These are phyloP conservation scores for Eupsilia transversa DNA, from an alignment of 2,888 invertebrate genomes.

Conservation along the genomic window DNA sequence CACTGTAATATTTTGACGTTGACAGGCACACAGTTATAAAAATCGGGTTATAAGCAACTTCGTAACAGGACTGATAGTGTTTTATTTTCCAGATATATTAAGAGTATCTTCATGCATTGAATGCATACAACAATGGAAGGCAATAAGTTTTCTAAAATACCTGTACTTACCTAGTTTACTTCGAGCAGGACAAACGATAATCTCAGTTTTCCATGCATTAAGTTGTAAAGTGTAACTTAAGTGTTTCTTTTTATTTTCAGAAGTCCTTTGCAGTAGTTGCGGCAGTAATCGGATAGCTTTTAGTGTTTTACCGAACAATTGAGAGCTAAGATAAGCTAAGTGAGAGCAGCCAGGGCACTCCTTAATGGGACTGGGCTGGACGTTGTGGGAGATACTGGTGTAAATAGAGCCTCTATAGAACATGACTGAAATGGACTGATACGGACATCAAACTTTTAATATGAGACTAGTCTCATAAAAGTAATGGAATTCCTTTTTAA, in stretches of 20 bases:
- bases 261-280: conserved; percentile 31
- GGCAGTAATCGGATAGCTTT: conserved; percentile 49
- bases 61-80: too few relatives aligned
- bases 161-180: background rate
- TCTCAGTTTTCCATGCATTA: conserved; percentile 31
- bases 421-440: background rate
- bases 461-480: background rate
- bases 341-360: conserved; percentile 16
- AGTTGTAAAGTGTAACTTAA: conserved; percentile 42
- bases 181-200: background rate
- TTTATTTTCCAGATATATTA: too few relatives aligned
- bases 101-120: too few relatives aligned
- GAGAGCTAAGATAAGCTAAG: conserved; percentile 46
- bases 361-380: conserved; percentile 42
- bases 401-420: conserved; percentile 1
- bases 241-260: conserved; percentile 48
- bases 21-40: too few relatives aligned
- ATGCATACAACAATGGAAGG: too few relatives aligned
- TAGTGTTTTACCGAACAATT: conserved; percentile 56
- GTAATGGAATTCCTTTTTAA: background rate
- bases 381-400: background rate
- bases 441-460: background rate
- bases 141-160: too few relatives aligned
- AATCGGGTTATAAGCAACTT: too few relatives aligned
- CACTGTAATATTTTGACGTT: too few relatives aligned